A percentile compares a stretch with the other conserved stretches of the same genome.
Conservation (phyloP, 2,888 invertebrate species). For the Ochropleura leucogaster region DNA sequence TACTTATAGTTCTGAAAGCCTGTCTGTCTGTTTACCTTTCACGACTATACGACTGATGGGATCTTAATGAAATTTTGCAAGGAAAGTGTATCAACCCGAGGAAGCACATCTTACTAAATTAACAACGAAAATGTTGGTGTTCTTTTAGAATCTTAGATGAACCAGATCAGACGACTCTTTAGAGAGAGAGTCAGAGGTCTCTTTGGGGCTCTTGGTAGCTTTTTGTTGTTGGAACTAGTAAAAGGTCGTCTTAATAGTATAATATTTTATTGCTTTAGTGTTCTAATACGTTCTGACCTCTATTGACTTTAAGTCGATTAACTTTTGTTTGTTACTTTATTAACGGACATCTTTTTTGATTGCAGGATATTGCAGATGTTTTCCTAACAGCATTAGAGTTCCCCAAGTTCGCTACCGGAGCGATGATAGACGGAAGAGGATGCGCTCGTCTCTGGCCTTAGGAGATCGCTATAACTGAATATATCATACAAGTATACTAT, state of each 20-base stretch:
- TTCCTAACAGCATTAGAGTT: not conserved
- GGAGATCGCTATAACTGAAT: not conserved
- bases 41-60: too few species aligned
- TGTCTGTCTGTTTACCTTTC: too few species aligned
- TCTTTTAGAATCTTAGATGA: not conserved
- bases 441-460: slow-evolving; percentile 2
- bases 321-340: not conserved
- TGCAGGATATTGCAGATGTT: not conserved
- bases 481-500: not conserved
- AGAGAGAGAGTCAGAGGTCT: too few species aligned
- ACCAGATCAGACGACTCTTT: not conserved
- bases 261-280: not conserved
- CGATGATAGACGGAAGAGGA: not conserved
- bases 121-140: not conserved
- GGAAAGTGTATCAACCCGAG: too few species aligned
- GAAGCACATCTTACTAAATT: too few species aligned
- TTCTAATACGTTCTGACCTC: not conserved
- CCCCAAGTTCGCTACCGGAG: not conserved
- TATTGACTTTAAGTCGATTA: not conserved
- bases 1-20: too few species aligned
- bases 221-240: not conserved
- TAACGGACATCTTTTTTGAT: not conserved
- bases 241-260: not conserved
- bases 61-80: too few species aligned
- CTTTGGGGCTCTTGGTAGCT: not conserved